Evolutionary conservation across 2,888 invertebrate species (phyloP), one percentile per base, ranked within the genome.

Genomic region (Nephrotoma flavescens): DNA sequence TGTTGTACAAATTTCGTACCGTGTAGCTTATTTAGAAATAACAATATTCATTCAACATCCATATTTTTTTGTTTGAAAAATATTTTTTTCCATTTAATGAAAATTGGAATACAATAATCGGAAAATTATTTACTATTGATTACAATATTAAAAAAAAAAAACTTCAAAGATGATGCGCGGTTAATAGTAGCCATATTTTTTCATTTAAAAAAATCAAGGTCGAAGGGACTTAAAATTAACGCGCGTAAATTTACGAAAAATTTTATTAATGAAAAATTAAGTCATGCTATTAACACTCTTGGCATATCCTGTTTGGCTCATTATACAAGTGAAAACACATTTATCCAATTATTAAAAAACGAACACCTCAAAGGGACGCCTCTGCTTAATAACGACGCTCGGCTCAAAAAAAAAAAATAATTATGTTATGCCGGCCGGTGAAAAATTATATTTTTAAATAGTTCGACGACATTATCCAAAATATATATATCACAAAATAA

Each of bases 211-310:
- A 86, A 41, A 86, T 44, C 86, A 86, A 86, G 86, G 86, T 86
- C 86, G 86, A 86, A 86, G 86, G 86, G 86, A 41, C 86, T 86
- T 41, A 86, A 86, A 86, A 52, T 44, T 57, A 86, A 86, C 86
- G 86, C 86, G 86, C 86, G 86, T 86, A 86, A 86, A 86, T 45
- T 44, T 85, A 52, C 41, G 41, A 86, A 6, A 85, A 42, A 41
- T 42, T 86, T 57, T 52, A 52, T 86, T 45, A 86, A 86, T 42
- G 42, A 84, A 19, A 31, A 71, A 42, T 42, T 84, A 84, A 84
- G 12, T 42, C n/a, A 71, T 31, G 3, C 9, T 71, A 71, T 9
- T 9, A 71, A 71, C 7, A 84, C 42, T 47, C n/a, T 84, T 84
- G n/a, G 15, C 41, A 84, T 15, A 42, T 42, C 84, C 42, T 42